A percentile compares a stretch with the other conserved stretches of the same genome.
These are phyloP conservation scores for Halcyon senegalensis DNA, from an alignment of 2,113 vertebrate species.

Conservation along the genomic window DNA sequence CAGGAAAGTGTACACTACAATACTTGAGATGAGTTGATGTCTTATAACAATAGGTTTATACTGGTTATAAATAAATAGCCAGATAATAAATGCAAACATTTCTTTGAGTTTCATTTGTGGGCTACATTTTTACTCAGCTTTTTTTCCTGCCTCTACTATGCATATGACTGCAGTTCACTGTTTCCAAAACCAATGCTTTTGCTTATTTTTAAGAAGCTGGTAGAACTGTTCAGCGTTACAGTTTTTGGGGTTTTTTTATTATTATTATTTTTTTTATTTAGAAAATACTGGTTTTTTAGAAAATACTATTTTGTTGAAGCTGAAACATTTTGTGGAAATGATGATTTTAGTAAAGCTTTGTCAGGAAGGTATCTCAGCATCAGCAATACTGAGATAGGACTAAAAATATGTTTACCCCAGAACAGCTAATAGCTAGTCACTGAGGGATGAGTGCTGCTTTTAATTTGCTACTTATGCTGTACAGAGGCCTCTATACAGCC, in stretches of 20 bases:
- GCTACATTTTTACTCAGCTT: not conserved
- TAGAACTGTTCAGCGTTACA: not conserved
- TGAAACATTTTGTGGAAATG: not conserved
- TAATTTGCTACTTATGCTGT: not conserved
- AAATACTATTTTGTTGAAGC: not conserved
- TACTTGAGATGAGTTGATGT: not conserved
- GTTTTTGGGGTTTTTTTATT: not conserved
- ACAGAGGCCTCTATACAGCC: not conserved
- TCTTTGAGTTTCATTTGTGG: not conserved
- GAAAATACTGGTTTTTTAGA: not conserved
- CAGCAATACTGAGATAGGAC: not conserved
- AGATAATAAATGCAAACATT: not conserved
- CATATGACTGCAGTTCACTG: not conserved
- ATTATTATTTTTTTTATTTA: not conserved
- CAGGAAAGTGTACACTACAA: not conserved
- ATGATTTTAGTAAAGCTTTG: not conserved
- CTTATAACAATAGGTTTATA: not conserved
- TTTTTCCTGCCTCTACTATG: not conserved
- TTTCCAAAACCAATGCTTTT: not conserved
- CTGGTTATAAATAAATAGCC: not conserved
- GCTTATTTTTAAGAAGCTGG: not conserved
- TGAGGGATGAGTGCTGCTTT: not conserved
- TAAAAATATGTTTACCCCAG: not conserved
- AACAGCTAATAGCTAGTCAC: not conserved
- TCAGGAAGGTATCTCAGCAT: not conserved